These are phyloP conservation scores for Pithys albifrons DNA, from an alignment of 2,113 vertebrate genomes.

Conservation along the genomic window DNA sequence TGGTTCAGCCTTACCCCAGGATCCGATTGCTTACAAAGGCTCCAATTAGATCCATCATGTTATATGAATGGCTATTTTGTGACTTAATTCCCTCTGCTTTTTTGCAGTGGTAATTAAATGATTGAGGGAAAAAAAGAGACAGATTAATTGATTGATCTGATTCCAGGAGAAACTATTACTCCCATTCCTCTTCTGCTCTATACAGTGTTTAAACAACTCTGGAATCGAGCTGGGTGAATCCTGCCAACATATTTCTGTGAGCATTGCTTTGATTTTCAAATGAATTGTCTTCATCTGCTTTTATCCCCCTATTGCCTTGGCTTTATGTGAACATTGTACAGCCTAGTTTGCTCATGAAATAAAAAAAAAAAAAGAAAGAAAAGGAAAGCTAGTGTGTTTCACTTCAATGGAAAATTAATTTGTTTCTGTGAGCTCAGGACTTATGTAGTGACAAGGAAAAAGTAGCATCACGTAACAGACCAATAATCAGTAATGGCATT, in stretches of 20 bases:
- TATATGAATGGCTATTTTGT: slow-evolving; percentile 54
- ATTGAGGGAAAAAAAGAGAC: neutral
- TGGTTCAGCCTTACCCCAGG: slow-evolving; percentile 3
- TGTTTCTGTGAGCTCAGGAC: neutral
- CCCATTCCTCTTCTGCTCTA: neutral
- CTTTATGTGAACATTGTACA: slow-evolving; percentile 38
- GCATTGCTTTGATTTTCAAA: slow-evolving; percentile 57
- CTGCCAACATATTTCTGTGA: slow-evolving; percentile 64
- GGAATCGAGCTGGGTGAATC: slow-evolving; percentile 43
- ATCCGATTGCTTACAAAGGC: neutral
- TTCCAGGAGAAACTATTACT: slow-evolving; percentile 58
- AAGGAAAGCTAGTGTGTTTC: neutral
- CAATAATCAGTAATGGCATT: slow-evolving; percentile 8
- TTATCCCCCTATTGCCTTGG: slow-evolving; percentile 42
- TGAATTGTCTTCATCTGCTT: slow-evolving; percentile 60
- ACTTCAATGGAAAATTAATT: slow-evolving; percentile 33
- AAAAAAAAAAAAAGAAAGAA: neutral
- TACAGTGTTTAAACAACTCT: slow-evolving; percentile 29
- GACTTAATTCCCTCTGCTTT: slow-evolving; percentile 59
- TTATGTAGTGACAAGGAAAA: slow-evolving; percentile 1
- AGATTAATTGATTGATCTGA: slow-evolving; percentile 65
- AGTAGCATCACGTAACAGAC: neutral
- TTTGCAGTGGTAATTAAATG: slow-evolving; percentile 54
- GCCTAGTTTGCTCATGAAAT: slow-evolving; percentile 22
- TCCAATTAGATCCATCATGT: slow-evolving; percentile 56